Percentiles rank a stretch among this genome's conserved stretches.
Conservation (phyloP, 2,113 vertebrate genomes). For the Callaeas wilsoni region DNA sequence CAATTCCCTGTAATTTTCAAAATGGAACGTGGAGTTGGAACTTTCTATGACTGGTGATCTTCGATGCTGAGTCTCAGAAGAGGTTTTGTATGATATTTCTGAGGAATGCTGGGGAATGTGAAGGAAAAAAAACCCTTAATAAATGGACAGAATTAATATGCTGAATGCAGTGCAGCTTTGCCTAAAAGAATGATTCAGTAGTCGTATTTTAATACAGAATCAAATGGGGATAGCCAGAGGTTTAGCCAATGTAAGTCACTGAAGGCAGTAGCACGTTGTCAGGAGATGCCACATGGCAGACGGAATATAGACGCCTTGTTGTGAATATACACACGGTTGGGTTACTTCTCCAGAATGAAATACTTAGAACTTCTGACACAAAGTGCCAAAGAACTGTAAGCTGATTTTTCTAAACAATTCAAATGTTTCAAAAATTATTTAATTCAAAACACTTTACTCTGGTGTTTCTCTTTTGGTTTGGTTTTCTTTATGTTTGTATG, state of each 20-base stretch:
- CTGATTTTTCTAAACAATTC: neutral
- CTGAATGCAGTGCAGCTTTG: neutral
- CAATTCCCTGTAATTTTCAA: neutral
- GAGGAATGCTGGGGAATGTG: neutral
- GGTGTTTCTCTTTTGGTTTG: neutral
- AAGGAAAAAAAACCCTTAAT: neutral
- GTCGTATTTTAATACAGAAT: neutral
- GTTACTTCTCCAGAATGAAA: neutral
- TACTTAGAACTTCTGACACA: neutral
- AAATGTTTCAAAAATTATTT: neutral
- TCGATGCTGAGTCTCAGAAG: neutral
- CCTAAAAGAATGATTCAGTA: neutral
- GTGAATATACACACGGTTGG: neutral
- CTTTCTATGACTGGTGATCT: neutral
- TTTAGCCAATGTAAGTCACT: neutral
- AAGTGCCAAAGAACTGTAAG: neutral
- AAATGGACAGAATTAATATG: neutral
- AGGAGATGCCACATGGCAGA: neutral
- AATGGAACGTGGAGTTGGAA: neutral
- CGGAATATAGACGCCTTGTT: neutral
- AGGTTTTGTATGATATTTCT: neutral
- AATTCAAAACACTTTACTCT: neutral
- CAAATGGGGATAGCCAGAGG: neutral
- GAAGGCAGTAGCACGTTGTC: neutral
- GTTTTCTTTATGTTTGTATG: neutral